phyloP scores from a whole-genome alignment of 2,797 vertebrate genomes.

The Siniperca undulata region DNA sequence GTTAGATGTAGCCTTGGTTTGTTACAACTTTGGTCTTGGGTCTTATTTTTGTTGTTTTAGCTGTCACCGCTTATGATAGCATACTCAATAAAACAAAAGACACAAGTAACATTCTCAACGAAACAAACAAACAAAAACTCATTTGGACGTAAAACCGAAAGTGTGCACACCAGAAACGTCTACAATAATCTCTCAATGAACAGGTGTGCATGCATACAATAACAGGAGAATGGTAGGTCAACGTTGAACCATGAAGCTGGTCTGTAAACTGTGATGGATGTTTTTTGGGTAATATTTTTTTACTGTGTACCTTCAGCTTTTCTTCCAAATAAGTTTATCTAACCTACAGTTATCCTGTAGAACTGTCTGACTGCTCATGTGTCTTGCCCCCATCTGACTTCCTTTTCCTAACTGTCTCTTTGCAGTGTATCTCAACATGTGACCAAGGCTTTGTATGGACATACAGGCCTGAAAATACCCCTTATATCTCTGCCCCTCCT shows the following conservation, averaged over 20 bases:
- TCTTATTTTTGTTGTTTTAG: background rate
- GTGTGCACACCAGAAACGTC: background rate
- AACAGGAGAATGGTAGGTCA: background rate
- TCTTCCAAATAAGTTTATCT: background rate
- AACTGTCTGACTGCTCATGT: background rate
- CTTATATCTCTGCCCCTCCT: constrained; percentile 9
- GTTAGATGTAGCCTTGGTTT: background rate
- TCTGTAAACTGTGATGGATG: background rate
- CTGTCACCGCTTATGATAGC: background rate
- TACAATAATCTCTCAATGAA: background rate
- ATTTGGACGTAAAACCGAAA: background rate
- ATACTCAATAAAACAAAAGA: background rate
- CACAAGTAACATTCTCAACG: too few relatives aligned
- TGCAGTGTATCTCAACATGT: constrained; percentile 11
- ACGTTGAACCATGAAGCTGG: background rate
- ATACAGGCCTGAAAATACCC: constrained; percentile 25
- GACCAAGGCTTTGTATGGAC: background rate
- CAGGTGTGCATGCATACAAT: background rate
- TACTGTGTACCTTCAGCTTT: background rate
- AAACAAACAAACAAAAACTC: background rate
- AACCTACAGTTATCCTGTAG: background rate
- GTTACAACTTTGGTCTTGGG: too few relatives aligned
- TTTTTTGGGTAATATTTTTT: background rate
- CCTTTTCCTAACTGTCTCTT: background rate
- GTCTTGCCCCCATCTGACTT: background rate